These are phyloP conservation scores for Pseudorhombus dupliciocellatus DNA, from an alignment of 2,113 vertebrate genomes.

Conservation along the genomic window DNA sequence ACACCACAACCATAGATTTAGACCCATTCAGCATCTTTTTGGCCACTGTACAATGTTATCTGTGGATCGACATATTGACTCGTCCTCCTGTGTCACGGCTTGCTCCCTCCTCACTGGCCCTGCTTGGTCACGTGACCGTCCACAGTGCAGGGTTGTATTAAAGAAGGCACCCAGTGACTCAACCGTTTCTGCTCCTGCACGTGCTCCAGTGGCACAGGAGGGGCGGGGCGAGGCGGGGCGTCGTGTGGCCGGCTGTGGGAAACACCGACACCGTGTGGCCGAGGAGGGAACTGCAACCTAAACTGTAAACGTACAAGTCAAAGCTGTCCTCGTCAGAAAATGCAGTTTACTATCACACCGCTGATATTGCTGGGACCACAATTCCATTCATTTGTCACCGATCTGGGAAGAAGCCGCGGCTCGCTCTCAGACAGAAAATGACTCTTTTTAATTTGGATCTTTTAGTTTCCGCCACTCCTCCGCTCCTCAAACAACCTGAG, in stretches of 20 bases:
- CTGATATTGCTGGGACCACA: background rate
- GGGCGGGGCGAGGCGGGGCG: background rate
- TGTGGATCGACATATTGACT: too few relatives aligned
- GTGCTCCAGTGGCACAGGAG: background rate
- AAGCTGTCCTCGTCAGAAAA: constrained; percentile 7
- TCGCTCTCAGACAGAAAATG: background rate
- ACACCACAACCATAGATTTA: too few relatives aligned
- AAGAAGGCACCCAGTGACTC: constrained; percentile 39
- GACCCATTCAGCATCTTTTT: too few relatives aligned
- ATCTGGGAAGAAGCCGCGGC: background rate
- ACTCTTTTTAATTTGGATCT: background rate
- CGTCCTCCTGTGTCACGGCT: too few relatives aligned
- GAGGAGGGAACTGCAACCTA: constrained; percentile 41
- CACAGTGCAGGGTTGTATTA: constrained; percentile 10
- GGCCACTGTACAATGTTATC: too few relatives aligned
- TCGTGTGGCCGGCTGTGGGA: constrained; percentile 13
- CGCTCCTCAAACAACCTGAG: too few relatives aligned
- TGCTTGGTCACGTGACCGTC: constrained; percentile 14
- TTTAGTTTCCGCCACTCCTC: too few relatives aligned
- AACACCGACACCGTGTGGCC: constrained; percentile 69
- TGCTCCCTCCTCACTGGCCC: constrained; percentile 15
- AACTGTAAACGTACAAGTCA: background rate
- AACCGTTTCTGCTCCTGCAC: constrained; percentile 18
- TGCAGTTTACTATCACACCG: constrained; percentile 18
- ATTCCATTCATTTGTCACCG: background rate